Percentiles rank a stretch among this genome's conserved stretches.
Conservation (phyloP, 2,113 vertebrate species). For the Periophthalmodon schlosseri region DNA sequence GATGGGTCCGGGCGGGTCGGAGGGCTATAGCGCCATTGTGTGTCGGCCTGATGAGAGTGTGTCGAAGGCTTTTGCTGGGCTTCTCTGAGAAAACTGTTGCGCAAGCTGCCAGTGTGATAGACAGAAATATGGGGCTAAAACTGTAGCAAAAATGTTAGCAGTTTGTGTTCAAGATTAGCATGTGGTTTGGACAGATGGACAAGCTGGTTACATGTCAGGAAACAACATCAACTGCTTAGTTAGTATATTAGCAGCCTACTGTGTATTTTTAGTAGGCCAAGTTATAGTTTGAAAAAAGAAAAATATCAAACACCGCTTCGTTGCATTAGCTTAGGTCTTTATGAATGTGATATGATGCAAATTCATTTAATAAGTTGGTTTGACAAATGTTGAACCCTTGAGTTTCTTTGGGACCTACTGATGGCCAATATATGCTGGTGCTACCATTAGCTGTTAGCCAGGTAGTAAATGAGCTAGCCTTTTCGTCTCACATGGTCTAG, state of each 20-base stretch:
- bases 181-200: not conserved
- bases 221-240: too few species aligned
- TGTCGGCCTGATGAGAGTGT: constrained; percentile 43
- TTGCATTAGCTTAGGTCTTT: too few species aligned
- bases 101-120: constrained; percentile 34
- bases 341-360: too few species aligned
- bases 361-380: too few species aligned
- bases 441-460: not conserved
- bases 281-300: too few species aligned
- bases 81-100: constrained; percentile 41
- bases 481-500: too few species aligned
- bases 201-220: not conserved
- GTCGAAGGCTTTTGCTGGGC: constrained; percentile 55
- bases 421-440: too few species aligned
- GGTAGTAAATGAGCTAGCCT: not conserved
- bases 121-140: constrained; percentile 28
- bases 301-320: too few species aligned
- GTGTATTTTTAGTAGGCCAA: not conserved
- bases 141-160: constrained; percentile 28
- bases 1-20: not conserved
- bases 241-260: too few species aligned
- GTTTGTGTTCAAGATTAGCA: constrained; percentile 29
- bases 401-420: too few species aligned
- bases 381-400: not conserved
- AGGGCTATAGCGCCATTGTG: not conserved